These are phyloP conservation scores for Myotis myotis DNA, from an alignment of 2,797 vertebrate genomes.

Conservation along the genomic window DNA sequence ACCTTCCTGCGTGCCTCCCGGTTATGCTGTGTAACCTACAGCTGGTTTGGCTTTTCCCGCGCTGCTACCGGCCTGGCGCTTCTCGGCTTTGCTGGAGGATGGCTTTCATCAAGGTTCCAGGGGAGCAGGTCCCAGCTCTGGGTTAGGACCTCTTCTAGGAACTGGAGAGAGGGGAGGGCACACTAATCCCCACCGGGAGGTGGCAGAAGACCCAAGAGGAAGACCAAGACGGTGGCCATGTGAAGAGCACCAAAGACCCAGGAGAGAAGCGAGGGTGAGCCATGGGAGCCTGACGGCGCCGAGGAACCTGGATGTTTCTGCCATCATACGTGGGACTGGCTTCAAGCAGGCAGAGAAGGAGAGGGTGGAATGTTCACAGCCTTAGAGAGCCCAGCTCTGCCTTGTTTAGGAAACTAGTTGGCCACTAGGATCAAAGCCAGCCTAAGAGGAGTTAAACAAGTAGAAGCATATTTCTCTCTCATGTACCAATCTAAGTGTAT, in stretches of 20 bases:
- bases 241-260: neutral
- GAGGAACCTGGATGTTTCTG: neutral
- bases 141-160: neutral
- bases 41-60: constrained; percentile 67
- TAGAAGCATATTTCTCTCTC: neutral
- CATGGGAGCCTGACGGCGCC: neutral
- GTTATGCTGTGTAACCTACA: constrained; percentile 35
- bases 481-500: neutral
- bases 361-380: neutral
- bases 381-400: neutral
- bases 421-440: neutral
- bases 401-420: neutral
- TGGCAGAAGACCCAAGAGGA: neutral
- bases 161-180: neutral
- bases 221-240: neutral
- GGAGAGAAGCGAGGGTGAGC: neutral
- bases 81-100: constrained; percentile 51
- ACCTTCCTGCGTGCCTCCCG: constrained; percentile 60
- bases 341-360: neutral
- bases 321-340: neutral
- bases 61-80: constrained; percentile 70
- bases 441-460: too few relatives aligned
- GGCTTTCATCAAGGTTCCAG: neutral
- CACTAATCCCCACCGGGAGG: neutral
- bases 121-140: neutral